A percentile compares a stretch with the other conserved stretches of the same genome.
Evolutionary conservation across 1,140 invertebrate genomes (phyloP).

Genomic region (Dolichoris vasculosae): DNA sequence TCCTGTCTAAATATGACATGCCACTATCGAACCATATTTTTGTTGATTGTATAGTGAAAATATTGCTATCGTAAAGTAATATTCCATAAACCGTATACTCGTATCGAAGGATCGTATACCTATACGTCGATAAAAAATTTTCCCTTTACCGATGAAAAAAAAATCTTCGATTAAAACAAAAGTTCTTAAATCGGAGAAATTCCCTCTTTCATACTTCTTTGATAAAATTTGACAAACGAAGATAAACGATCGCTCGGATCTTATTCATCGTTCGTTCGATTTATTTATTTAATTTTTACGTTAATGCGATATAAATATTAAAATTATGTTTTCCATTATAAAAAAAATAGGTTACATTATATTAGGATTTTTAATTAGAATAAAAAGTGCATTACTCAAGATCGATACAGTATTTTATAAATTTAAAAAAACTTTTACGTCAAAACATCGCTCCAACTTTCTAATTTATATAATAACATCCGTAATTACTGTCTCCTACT

Average conservation of each 20-base stretch:
- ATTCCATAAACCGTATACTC: not conserved
- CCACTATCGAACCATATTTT: not conserved
- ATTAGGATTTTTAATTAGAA: too few relatives aligned
- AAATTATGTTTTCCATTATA: too few relatives aligned
- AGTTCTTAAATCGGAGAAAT: not conserved
- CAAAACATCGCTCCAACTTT: too few relatives aligned
- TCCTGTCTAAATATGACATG: not conserved
- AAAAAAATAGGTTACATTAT: too few relatives aligned
- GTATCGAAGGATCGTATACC: not conserved
- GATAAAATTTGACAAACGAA: not conserved
- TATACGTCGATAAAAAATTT: not conserved
- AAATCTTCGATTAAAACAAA: not conserved
- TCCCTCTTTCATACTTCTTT: not conserved
- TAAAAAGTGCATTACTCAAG: too few relatives aligned
- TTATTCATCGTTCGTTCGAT: not conserved
- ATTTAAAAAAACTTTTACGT: too few relatives aligned
- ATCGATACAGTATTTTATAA: too few relatives aligned
- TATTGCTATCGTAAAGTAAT: not conserved
- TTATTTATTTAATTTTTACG: too few relatives aligned
- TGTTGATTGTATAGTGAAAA: not conserved
- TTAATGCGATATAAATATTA: too few relatives aligned
- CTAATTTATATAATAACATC: too few relatives aligned
- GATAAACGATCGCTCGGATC: not conserved
- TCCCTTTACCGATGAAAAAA: not conserved
- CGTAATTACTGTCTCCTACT: too few relatives aligned